Evolutionary conservation across 1,140 invertebrate genomes (phyloP).

Genomic region (Brachionus sp.): DNA sequence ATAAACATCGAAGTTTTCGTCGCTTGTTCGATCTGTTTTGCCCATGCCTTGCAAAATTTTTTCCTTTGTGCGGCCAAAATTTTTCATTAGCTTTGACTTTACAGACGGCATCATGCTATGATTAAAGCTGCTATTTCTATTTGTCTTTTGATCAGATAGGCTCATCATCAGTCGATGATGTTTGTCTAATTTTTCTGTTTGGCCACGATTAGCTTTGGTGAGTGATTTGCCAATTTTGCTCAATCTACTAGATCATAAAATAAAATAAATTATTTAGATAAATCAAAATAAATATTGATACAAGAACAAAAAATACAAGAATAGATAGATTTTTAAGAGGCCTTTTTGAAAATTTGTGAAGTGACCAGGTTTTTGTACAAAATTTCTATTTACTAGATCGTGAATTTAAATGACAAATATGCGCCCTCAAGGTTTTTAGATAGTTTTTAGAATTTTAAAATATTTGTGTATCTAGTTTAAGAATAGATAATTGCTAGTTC

Average conservation of each 20-base stretch:
- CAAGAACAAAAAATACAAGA: not conserved
- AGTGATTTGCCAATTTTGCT: conserved; percentile 1
- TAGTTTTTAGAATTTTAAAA: conserved; percentile 13
- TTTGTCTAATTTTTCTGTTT: not conserved
- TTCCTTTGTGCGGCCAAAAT: conserved; percentile 40
- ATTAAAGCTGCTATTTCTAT: not conserved
- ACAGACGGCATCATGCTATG: conserved; percentile 43
- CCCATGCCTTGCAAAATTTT: conserved; percentile 43
- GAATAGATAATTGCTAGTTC: conserved; percentile 11
- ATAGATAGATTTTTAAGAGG: not conserved
- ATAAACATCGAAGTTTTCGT: conserved; percentile 27
- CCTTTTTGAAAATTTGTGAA: not conserved
- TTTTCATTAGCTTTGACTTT: conserved; percentile 30
- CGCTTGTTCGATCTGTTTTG: conserved; percentile 38
- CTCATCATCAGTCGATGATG: conserved; percentile 23
- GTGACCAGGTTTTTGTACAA: not conserved
- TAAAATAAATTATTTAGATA: conserved; percentile 12
- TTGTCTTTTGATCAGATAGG: not conserved
- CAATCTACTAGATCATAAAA: not conserved
- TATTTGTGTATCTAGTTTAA: not conserved
- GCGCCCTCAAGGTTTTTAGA: not conserved
- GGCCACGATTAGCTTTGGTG: not conserved
- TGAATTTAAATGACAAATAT: conserved; percentile 38
- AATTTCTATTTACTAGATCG: conserved; percentile 17
- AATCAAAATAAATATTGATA: not conserved